Base-by-base conservation (phyloP, 2,888 invertebrate genomes). In the Euzetes globulus region DNA sequence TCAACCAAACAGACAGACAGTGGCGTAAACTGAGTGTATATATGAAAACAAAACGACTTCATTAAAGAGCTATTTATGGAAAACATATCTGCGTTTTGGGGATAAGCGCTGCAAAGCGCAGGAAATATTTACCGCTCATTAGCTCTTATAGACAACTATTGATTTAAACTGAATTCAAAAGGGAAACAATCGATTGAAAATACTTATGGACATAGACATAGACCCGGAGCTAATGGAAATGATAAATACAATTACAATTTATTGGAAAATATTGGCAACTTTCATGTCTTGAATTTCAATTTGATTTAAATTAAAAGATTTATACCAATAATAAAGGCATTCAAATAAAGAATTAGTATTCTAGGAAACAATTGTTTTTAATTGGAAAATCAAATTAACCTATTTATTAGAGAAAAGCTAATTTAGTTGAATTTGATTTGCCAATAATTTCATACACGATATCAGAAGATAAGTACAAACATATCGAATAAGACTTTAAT, bases 1-100 rank as follows among this genome's bases (percentile, higher is more conserved):
- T 19, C 7, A 52, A 15, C n/a, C n/a, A 52, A 52, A 47, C 17
- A 25, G 22, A 19, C 9, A 19, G 25, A 25, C 29, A 60, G 60
- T n/a, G 60, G 60, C 60, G 60, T 60, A 25, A 9, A 55, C 55
- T 50, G 4, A 25, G 55, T 9, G 3, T 13, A 11, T 11, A 17
- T 17, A 47, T 47, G 15, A 47, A n/a, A 19, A 22, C 19, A 19
- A 11, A 55, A 22, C 19, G 25, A 55, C 55, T 19, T n/a, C 22
- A 55, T 55, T 55, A 55, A 55, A 55, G 15, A 19, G 55, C 55
- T 55, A 55, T 55, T 55, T 55, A 55, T 55, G 25, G 55, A 55
- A 19, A 25, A 55, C 55, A 55, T 55, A 55, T 11, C 47, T 13
- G 2, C 13, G 47, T 47, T 55, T 55, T 55, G 17, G 50, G 50